phyloP scores from a whole-genome alignment of 2,888 invertebrate species.

The Coelinius sp. region DNA sequence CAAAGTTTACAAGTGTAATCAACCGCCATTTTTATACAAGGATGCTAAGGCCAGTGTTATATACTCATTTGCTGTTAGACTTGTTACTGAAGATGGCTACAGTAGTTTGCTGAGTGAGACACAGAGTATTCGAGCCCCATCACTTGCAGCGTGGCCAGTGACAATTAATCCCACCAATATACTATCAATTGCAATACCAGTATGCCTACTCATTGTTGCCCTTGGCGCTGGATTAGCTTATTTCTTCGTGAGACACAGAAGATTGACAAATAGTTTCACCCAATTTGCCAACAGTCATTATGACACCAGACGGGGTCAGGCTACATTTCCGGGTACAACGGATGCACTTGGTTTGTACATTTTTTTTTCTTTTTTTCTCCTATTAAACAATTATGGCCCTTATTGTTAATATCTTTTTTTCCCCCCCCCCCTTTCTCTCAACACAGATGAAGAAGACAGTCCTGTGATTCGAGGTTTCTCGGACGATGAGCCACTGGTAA shows the following conservation, averaged over 20 bases:
- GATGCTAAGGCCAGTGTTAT: constrained; percentile 72
- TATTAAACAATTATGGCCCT: not conserved
- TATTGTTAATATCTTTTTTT: constrained; percentile 43
- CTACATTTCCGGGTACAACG: constrained; percentile 81
- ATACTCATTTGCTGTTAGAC: constrained; percentile 78
- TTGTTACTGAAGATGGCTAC: constrained; percentile 76
- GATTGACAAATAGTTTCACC: constrained; percentile 83
- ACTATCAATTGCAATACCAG: constrained; percentile 73
- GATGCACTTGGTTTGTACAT: constrained; percentile 77
- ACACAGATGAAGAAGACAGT: constrained; percentile 84
- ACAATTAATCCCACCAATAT: constrained; percentile 65
- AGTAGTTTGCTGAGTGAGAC: constrained; percentile 77
- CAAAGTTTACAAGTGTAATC: constrained; percentile 70
- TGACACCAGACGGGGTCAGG: constrained; percentile 88
- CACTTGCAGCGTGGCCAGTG: constrained; percentile 51
- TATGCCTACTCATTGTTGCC: constrained; percentile 73
- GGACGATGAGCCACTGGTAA: constrained; percentile 94
- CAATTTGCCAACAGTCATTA: constrained; percentile 89
- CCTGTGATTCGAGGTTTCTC: constrained; percentile 93
- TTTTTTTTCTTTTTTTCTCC: constrained; percentile 25
- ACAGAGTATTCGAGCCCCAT: constrained; percentile 65
- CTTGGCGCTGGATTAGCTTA: constrained; percentile 77
- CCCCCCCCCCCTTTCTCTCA: too few species aligned
- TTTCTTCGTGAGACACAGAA: constrained; percentile 79
- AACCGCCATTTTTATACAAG: constrained; percentile 74